Base-by-base conservation (phyloP, 2,797 vertebrate genomes). In the Pelobates cultripes region DNA sequence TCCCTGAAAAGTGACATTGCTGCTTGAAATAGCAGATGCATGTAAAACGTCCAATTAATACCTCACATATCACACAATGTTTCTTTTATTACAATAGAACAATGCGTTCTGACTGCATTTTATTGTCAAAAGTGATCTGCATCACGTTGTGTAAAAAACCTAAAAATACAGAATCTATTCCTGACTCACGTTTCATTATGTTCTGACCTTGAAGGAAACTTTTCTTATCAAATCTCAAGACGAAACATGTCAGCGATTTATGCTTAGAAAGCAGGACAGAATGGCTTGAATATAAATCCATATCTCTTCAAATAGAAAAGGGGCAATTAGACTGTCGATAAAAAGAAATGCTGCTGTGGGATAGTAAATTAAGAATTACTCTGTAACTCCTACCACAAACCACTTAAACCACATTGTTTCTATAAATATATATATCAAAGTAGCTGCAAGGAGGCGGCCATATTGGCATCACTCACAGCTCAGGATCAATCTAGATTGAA, bases 241-340 rank as follows among this genome's bases (percentile, higher is more conserved):
- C 17, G 7, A 4, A 45, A 77, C 6, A n/a, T 9, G 40, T 9
- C 68, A 28, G 40, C 43, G 28, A 77, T 40, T 67, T 9, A 68
- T 79, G 79, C 79, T 77, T 70, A 63, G 82, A 80, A 84, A 75
- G 77, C 64, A 47, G 75, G 28, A 17, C n/a, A 68, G 44, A 14
- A 42, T 0, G 40, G 55, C 60, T 57, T 13, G 43, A 75, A 70
- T 44, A 61, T 53, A 57, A 78, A 78, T 78, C 77, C 55, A 61
- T 78, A 70, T 71, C 53, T 47, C 77, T 71, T 71, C 68, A 70
- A 70, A 78, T 78, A 78, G 67, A 78, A 61, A 40, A 28, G 53
- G 14, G 68, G 47, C 77, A 79, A 79, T 79, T 79, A 79, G 53
- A 5, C 69, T 40, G 57, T 79, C 68, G 72, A 79, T 79, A 72